These are phyloP conservation scores for Rissa tridactyla DNA, from an alignment of 2,113 vertebrate genomes.

Conservation along the genomic window DNA sequence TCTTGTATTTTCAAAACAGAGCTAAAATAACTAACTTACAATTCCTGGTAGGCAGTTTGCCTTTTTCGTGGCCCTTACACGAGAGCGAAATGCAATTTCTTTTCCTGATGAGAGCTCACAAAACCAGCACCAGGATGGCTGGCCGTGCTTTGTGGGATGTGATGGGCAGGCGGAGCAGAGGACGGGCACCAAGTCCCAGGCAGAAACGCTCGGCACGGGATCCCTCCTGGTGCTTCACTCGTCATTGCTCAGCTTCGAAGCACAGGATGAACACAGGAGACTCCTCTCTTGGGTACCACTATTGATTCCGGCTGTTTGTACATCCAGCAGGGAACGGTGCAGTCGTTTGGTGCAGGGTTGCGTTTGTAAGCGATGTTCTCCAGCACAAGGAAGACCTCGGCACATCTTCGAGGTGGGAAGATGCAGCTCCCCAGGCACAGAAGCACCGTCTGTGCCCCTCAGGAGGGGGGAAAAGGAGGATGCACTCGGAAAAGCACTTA, in stretches of 20 bases:
- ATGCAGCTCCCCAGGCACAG: background rate
- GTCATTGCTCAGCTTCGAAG: background rate
- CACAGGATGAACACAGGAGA: background rate
- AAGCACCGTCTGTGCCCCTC: accelerated
- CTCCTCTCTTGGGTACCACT: background rate
- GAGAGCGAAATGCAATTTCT: background rate
- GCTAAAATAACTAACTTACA: background rate
- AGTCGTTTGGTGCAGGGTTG: accelerated
- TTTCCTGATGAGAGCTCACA: background rate
- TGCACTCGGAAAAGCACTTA: background rate
- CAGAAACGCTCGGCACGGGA: background rate
- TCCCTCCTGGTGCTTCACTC: background rate
- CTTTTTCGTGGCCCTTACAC: background rate
- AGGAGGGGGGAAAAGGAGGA: background rate
- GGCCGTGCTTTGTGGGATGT: too few relatives aligned
- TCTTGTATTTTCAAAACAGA: background rate
- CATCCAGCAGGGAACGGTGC: background rate
- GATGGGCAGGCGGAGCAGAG: background rate
- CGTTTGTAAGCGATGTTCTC: too few relatives aligned
- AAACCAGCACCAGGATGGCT: background rate
- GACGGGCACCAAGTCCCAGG: background rate
- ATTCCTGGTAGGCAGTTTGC: background rate
- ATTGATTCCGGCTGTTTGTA: background rate
- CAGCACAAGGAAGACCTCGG: background rate
- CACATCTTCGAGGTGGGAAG: background rate